phyloP scores from a whole-genome alignment of 2,113 vertebrate species.

The Actenoides lindsayi region DNA sequence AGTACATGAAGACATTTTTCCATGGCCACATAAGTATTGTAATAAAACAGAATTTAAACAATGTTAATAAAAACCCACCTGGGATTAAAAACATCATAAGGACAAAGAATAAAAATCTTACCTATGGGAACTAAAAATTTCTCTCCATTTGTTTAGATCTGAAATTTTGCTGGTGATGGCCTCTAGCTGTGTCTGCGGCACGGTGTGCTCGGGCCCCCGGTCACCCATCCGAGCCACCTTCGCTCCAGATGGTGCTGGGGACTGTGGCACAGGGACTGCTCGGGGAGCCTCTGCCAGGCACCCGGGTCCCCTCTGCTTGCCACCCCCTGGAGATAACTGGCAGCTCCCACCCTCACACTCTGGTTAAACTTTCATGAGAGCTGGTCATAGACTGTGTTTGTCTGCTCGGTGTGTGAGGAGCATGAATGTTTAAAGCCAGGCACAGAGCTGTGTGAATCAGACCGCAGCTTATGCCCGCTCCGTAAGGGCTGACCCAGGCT shows the following conservation, averaged over 20 bases:
- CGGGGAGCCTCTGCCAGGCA: not conserved
- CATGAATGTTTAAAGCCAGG: conserved; percentile 55
- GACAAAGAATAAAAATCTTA: conserved; percentile 46
- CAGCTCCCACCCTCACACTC: not conserved
- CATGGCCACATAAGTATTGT: not conserved
- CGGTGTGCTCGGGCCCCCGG: fast-evolving
- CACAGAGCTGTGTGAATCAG: not conserved
- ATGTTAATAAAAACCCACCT: not conserved
- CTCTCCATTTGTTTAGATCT: conserved; percentile 78
- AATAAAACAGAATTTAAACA: not conserved
- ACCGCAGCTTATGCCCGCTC: not conserved
- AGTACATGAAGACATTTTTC: not conserved
- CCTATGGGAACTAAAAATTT: conserved; percentile 76
- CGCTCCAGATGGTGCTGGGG: fast-evolving
- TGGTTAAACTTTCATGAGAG: conserved; percentile 16
- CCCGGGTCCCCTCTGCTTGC: not conserved
- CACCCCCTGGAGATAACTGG: not conserved
- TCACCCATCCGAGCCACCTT: not conserved
- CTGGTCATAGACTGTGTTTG: not conserved
- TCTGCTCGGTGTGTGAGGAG: not conserved
- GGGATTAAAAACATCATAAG: not conserved
- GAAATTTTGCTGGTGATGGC: conserved; percentile 74
- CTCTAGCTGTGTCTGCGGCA: conserved; percentile 46
- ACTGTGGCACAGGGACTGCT: fast-evolving
- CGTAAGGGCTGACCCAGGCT: not conserved